These are phyloP conservation scores for Dendrolimus kikuchii DNA, from an alignment of 1,140 invertebrate genomes.

Conservation along the genomic window DNA sequence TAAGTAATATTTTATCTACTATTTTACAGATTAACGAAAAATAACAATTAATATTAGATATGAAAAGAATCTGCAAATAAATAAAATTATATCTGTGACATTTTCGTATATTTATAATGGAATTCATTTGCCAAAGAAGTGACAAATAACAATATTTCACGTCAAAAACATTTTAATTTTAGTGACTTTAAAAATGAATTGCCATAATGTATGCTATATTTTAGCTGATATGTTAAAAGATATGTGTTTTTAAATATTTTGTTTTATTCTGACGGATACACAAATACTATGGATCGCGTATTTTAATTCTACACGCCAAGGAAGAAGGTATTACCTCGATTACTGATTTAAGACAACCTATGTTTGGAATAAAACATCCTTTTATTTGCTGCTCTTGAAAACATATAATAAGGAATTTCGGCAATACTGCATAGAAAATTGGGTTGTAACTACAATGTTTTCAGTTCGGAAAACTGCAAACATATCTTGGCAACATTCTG, in stretches of 20 bases:
- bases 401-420: constrained; percentile 4
- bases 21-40: too few relatives aligned
- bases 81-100: too few relatives aligned
- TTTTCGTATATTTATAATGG: too few relatives aligned
- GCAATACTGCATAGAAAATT: background rate
- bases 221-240: too few relatives aligned
- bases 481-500: constrained; percentile 12
- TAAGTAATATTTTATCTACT: too few relatives aligned
- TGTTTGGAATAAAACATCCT: constrained; percentile 10
- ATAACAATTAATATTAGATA: too few relatives aligned
- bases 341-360: constrained; percentile 28
- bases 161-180: too few relatives aligned
- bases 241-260: constrained; percentile 7
- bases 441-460: background rate
- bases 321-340: constrained; percentile 10
- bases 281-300: constrained; percentile 5
- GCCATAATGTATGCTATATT: too few relatives aligned
- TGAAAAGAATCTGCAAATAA: too few relatives aligned
- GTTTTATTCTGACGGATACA: constrained; percentile 6
- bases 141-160: too few relatives aligned
- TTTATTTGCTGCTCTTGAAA: constrained; percentile 2
- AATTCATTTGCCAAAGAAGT: too few relatives aligned
- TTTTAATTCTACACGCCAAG: constrained; percentile 10
- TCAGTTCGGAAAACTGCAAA: constrained; percentile 8
- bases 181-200: too few relatives aligned